Evolutionary conservation across 2,888 invertebrate genomes (phyloP).

Genomic region (Germaria angustata): DNA sequence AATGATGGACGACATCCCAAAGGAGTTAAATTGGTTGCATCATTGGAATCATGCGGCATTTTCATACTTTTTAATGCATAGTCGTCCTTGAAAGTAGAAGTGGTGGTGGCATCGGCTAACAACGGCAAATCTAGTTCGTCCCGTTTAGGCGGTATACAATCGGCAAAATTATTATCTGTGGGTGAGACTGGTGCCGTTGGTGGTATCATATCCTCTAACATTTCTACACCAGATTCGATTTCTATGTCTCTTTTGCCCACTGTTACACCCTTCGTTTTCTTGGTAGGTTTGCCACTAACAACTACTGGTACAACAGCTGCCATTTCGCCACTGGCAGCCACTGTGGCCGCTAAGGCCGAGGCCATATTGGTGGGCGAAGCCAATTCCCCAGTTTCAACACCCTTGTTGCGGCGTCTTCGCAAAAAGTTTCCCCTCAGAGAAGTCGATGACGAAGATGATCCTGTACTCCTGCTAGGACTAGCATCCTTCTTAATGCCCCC

Average conservation of each 20-base stretch:
- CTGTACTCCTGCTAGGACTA: slow-evolving; percentile 66
- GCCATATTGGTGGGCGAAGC: slow-evolving; percentile 64
- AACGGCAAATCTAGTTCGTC: slow-evolving; percentile 66
- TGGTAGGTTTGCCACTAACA: slow-evolving; percentile 43
- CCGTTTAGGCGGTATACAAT: slow-evolving; percentile 42
- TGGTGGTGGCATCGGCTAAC: neutral
- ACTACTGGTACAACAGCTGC: slow-evolving; percentile 50
- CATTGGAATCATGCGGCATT: slow-evolving; percentile 35
- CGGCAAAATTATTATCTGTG: neutral
- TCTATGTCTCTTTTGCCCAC: slow-evolving; percentile 76
- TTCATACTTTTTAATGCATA: slow-evolving; percentile 39
- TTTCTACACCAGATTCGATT: slow-evolving; percentile 79
- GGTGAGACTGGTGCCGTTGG: neutral
- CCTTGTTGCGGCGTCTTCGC: slow-evolving; percentile 72
- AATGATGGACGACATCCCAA: neutral
- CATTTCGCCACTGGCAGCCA: slow-evolving; percentile 56
- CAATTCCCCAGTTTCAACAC: slow-evolving; percentile 67
- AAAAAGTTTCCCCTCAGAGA: slow-evolving; percentile 73
- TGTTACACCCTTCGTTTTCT: slow-evolving; percentile 70
- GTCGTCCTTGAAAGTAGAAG: slow-evolving; percentile 2
- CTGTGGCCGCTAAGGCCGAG: slow-evolving; percentile 57
- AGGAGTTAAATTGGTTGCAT: neutral
- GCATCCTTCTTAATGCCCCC: slow-evolving; percentile 70
- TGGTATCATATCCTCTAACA: slow-evolving; percentile 78
- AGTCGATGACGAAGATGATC: slow-evolving; percentile 49